phyloP scores from a whole-genome alignment of 2,797 vertebrate genomes.

The Propithecus perrieri region DNA sequence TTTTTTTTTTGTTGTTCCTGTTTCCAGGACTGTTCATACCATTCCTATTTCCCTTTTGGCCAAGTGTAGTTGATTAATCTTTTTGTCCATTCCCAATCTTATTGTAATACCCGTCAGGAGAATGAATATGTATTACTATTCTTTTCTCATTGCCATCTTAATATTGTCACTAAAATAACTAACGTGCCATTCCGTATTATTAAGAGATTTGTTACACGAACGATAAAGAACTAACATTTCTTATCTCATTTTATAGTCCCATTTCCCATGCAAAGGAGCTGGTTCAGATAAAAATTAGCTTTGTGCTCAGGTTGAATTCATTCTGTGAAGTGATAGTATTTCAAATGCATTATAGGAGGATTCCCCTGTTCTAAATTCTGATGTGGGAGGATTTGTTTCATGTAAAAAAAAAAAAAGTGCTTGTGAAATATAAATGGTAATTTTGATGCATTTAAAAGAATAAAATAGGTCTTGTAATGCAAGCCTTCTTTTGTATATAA shows the following conservation, averaged over 20 bases:
- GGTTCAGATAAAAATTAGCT: constrained; percentile 56
- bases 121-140: constrained; percentile 58
- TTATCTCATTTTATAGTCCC: constrained; percentile 56
- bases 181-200: constrained; percentile 41
- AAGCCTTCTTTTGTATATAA: not conserved
- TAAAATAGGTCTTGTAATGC: not conserved
- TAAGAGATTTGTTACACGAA: constrained; percentile 63
- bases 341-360: constrained; percentile 19
- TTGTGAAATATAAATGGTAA: constrained; percentile 46
- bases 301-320: constrained; percentile 44
- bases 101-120: constrained; percentile 60
- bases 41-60: constrained; percentile 39
- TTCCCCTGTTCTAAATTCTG: constrained; percentile 40
- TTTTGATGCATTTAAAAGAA: constrained; percentile 40
- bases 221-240: constrained; percentile 58
- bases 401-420: not conserved
- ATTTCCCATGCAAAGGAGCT: constrained; percentile 55
- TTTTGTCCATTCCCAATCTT: constrained; percentile 48
- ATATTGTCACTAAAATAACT: constrained; percentile 72
- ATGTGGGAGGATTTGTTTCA: not conserved
- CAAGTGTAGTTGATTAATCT: constrained; percentile 50
- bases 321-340: constrained; percentile 46
- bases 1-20: not conserved
- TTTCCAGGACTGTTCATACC: constrained; percentile 16
- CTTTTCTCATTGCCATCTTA: constrained; percentile 60